Conservation (phyloP, 1,140 invertebrate genomes). For the Macrostomum lignano region DNA sequence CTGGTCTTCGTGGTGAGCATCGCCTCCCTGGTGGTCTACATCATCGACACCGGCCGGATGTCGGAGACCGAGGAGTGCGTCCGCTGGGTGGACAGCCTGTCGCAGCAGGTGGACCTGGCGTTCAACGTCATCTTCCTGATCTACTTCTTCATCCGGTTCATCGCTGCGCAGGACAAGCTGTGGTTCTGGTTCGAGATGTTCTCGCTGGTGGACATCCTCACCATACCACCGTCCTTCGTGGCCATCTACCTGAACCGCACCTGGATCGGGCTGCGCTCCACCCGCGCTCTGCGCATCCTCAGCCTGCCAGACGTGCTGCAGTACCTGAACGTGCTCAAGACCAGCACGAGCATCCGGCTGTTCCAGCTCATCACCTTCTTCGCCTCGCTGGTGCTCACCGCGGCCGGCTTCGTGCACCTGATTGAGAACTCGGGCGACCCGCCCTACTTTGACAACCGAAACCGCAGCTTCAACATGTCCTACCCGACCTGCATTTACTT, state of each 20-base stretch:
- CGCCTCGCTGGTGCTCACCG: conserved; percentile 23
- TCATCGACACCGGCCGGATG: too few relatives aligned
- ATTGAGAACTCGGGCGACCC: conserved; percentile 10
- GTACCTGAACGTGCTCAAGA: conserved; percentile 26
- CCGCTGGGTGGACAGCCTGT: conserved; percentile 92
- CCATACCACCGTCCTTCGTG: conserved; percentile 99
- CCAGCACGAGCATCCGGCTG: conserved; percentile 23
- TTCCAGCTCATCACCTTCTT: conserved; percentile 21
- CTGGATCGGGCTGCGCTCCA: conserved; percentile 96
- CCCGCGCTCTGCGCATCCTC: conserved; percentile 92
- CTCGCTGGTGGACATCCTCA: conserved; percentile 99
- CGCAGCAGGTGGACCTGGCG: conserved; percentile 99
- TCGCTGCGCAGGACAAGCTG: conserved; percentile 93
- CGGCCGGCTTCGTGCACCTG: conserved; percentile 26
- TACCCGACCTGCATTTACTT: conserved; percentile 97
- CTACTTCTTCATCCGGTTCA: conserved; percentile 99
- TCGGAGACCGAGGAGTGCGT: conserved; percentile 98
- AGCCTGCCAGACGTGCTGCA: conserved; percentile 32
- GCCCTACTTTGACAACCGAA: conserved; percentile 1
- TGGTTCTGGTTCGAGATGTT: conserved; percentile 99
- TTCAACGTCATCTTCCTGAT: conserved; percentile 99
- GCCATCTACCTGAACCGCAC: conserved; percentile 99
- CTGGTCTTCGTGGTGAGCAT: too few relatives aligned
- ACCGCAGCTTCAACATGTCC: conserved; percentile 50
- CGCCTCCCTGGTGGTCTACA: too few relatives aligned